phyloP scores from a whole-genome alignment of 2,888 invertebrate genomes.

The Elegia similella region DNA sequence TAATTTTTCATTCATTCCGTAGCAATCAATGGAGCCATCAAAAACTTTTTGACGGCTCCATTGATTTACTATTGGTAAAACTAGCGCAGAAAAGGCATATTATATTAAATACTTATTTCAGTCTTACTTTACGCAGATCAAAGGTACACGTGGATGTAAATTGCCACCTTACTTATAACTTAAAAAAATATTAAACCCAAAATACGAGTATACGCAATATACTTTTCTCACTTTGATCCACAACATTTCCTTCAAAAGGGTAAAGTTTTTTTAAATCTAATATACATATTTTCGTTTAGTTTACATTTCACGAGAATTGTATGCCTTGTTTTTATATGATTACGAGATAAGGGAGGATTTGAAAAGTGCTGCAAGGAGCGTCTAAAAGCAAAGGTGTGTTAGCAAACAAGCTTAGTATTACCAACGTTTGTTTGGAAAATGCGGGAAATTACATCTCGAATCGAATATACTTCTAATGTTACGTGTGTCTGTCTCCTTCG shows the following conservation, averaged over 20 bases:
- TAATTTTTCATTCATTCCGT: no score
- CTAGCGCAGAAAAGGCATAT: no score
- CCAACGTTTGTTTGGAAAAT: constrained; percentile 25
- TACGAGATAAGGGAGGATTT: constrained; percentile 37
- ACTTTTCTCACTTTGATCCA: background rate
- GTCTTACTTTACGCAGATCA: no score
- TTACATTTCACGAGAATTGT: background rate
- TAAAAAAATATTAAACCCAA: background rate
- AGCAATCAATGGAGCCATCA: no score
- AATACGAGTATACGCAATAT: background rate
- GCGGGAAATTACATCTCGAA: constrained; percentile 8
- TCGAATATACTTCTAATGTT: constrained; percentile 3
- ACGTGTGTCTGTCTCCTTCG: constrained; percentile 3
- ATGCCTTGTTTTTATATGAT: constrained; percentile 44
- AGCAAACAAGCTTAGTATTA: constrained; percentile 57
- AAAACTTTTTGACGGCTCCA: no score
- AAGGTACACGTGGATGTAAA: no score
- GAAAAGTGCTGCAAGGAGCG: constrained; percentile 18
- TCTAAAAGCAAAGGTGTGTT: constrained; percentile 57
- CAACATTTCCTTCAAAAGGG: background rate
- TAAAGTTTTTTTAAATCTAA: background rate
- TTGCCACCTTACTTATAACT: background rate
- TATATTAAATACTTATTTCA: no score
- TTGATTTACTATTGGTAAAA: no score
- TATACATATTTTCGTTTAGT: background rate